Percentiles rank a stretch among this genome's conserved stretches.
These are phyloP conservation scores for Desoria tigrina DNA, from an alignment of 2,888 invertebrate species.

Conservation along the genomic window DNA sequence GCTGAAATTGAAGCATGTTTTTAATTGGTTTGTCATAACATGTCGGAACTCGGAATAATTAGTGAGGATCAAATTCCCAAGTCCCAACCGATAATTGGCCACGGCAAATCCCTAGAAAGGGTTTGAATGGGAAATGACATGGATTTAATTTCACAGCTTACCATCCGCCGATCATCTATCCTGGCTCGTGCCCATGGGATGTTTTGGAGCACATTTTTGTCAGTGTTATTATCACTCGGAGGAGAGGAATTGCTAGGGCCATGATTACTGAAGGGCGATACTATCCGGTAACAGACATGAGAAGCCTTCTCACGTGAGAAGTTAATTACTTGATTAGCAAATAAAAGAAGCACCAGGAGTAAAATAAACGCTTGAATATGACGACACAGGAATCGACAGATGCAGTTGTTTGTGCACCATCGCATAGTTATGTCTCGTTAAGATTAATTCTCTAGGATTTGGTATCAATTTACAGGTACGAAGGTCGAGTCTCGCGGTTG, in stretches of 20 bases:
- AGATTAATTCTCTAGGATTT: neutral
- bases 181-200: slow-evolving; percentile 50
- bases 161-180: slow-evolving; percentile 52
- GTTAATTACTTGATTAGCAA: slow-evolving; percentile 52
- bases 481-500: no score
- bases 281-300: slow-evolving; percentile 48
- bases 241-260: slow-evolving; percentile 5
- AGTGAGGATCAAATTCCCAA: no score
- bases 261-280: slow-evolving; percentile 41
- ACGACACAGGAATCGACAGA: slow-evolving; percentile 51
- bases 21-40: no score
- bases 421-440: slow-evolving; percentile 33
- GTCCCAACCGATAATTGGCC: no score
- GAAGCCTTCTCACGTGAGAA: slow-evolving; percentile 40
- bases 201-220: slow-evolving; percentile 38
- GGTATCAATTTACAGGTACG: no score
- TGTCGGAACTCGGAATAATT: no score
- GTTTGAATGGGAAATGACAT: no score
- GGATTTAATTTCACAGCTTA: slow-evolving; percentile 31
- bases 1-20: slow-evolving; percentile 49
- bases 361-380: slow-evolving; percentile 44
- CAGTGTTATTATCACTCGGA: slow-evolving; percentile 13
- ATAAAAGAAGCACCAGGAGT: slow-evolving; percentile 43
- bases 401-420: slow-evolving; percentile 49
- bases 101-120: no score